Evolutionary conservation across 1,140 invertebrate species (phyloP), one percentile per base, ranked within the genome.

Genomic region (Drosophila ironensis): DNA sequence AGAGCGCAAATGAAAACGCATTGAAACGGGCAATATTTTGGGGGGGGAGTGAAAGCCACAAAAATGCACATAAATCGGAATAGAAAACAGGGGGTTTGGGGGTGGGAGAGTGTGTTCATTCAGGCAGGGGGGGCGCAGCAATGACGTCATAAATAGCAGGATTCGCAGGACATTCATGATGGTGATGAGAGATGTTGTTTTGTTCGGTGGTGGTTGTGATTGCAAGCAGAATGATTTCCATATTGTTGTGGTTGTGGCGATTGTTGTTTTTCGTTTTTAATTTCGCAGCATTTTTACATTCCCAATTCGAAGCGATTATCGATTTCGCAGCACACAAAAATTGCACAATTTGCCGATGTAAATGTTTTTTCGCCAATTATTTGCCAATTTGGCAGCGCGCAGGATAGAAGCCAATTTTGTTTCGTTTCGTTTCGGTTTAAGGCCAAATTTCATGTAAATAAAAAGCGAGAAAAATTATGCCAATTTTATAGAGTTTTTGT

Each of bases 61-160:
- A 74, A 86, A 84, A 78, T 84, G 70, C 80, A 84, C 80, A 84
- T 84, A 86, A 86, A 84, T 86, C 78, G 73, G 53, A 70, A 68
- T 68, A 70, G 66, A 45, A 14, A 14, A 24, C 42, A 27, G 9
- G 20, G n/a, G n/a, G 14, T 6, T 17, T 20, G 8, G 7, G 3
- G 2, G 7, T n/a, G 5, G 9, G 14, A n/a, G 52, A 37, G 28
- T 3, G 6, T 7, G 9, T 4, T 9, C 14, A 16, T 28, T 22
- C 9, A 17, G n/a, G 25, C 4, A 41, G 27, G 14, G 40, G 27
- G 12, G 48, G 53, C 37, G 56, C 68, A 46, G 28, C 42, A 25
- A 56, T 84, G 78, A 84, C 78, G 80, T 84, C 78, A 84, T 84
- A 81, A 81, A 81, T 81, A 82, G 77, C 77, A 78, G 73, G 70